Conservation (phyloP, 2,797 vertebrate species). For the Phoeniculus purpureus region DNA sequence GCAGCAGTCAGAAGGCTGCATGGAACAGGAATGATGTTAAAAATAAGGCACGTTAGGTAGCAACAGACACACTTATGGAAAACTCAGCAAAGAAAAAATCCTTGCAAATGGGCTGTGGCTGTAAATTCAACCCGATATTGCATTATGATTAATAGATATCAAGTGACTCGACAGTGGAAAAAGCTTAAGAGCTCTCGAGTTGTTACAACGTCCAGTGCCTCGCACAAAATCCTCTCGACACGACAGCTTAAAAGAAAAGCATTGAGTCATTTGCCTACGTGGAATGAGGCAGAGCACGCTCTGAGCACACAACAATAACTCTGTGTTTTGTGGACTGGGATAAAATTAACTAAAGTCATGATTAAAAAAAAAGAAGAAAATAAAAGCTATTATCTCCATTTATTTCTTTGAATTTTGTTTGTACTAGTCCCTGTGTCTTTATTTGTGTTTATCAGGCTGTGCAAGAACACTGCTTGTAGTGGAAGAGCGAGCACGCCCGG, state of each 20-base stretch:
- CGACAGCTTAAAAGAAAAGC: constrained; percentile 58
- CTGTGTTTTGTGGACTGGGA: constrained; percentile 30
- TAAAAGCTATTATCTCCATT: not conserved
- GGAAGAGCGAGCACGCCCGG: not conserved
- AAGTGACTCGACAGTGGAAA: not conserved
- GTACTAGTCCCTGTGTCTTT: not conserved
- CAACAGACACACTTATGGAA: not conserved
- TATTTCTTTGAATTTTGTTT: not conserved
- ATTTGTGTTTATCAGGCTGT: not conserved
- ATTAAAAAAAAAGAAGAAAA: not conserved
- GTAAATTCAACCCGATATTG: constrained; percentile 14
- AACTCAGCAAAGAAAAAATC: constrained; percentile 4
- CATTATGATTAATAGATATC: constrained; percentile 29
- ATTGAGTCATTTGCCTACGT: constrained; percentile 50
- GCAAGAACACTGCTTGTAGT: not conserved
- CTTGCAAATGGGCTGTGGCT: constrained; percentile 37
- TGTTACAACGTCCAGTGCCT: constrained; percentile 26
- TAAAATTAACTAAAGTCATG: constrained; percentile 51
- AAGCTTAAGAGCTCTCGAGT: constrained; percentile 39
- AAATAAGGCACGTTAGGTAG: not conserved
- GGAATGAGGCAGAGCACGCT: constrained; percentile 18
- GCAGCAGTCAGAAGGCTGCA: not conserved
- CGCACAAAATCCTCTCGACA: constrained; percentile 46
- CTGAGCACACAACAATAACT: constrained; percentile 57
- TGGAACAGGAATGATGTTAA: not conserved